phyloP scores from a whole-genome alignment of 2,113 vertebrate species.

The Aphelocoma coerulescens region DNA sequence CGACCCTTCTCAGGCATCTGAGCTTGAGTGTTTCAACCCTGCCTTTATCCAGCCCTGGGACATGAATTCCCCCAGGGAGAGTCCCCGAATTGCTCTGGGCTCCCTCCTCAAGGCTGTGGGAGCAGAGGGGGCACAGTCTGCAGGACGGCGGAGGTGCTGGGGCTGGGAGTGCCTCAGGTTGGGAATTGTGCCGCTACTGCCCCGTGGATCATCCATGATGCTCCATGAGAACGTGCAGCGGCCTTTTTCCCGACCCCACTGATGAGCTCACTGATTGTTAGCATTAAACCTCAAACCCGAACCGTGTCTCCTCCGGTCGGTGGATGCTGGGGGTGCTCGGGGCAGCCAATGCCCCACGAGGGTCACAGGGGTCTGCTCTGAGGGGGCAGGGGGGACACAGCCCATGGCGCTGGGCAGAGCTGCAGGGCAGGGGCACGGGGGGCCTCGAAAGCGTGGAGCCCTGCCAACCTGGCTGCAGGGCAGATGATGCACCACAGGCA shows the following conservation, averaged over 20 bases:
- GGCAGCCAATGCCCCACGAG: background rate
- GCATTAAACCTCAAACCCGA: background rate
- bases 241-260: background rate
- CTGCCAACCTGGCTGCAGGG: background rate
- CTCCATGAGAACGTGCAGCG: fast-evolving
- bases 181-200: background rate
- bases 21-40: background rate
- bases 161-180: background rate
- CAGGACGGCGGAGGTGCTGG: background rate
- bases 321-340: background rate
- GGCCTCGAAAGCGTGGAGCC: fast-evolving
- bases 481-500: background rate
- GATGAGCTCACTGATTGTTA: background rate
- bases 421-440: background rate
- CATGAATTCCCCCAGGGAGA: background rate
- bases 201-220: fast-evolving
- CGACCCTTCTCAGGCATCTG: background rate
- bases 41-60: background rate
- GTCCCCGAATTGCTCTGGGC: background rate
- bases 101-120: background rate
- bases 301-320: fast-evolving
- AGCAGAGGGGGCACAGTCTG: fast-evolving
- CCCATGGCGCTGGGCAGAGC: background rate
- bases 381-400: background rate
- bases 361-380: fast-evolving